Base-by-base conservation (phyloP, 1,140 invertebrate genomes). In the Triops cancriformis region DNA sequence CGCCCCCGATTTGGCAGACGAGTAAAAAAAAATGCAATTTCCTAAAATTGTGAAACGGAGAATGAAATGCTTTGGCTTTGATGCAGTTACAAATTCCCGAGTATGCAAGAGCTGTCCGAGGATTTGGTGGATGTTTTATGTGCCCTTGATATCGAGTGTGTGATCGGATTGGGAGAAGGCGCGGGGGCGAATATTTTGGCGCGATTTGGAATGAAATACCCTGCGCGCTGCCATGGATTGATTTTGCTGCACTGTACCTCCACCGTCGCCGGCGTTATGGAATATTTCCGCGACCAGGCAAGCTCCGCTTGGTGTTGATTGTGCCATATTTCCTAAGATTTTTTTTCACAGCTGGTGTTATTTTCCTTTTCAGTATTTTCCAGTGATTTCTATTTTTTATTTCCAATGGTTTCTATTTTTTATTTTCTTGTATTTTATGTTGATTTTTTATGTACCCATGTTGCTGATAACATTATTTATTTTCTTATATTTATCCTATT, bases 171-270 rank as follows among this genome's bases (percentile, higher is more conserved):
- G 23, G 94, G 94, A 14, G 94, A 95, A 85, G 94, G 94, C 7
- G 94, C 94, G 6, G 94, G 94, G 1, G 93, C 94, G 27, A 96
- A 96, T 85, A 92, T 95, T 74, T 85, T 95, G 18, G 91, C 92
- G 11, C 88, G 94, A 72, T 96, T 95, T 84, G 94, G 92, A 1
- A 85, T 94, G 79, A 90, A 90, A 18, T 90, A 93, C 85, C 92
- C 92, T 0, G 86, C 90, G 6, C 86, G 93, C 41, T 89, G 90
- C 23, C 85, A 94, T 27, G 94, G 93, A 7, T 87, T 94, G 4
- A 89, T 93, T 80, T 87, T 96, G 75, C 92, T 97, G 81, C 94
- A 97, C 86, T 94, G 93, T 82, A 96, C 94, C 0, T 91, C 90
- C 27, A 94, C 93, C 73, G 92, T 93, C 26, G 93, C 93, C 12